Evolutionary conservation across 2,113 vertebrate species (phyloP).

Genomic region (Syngnathus scovelli): DNA sequence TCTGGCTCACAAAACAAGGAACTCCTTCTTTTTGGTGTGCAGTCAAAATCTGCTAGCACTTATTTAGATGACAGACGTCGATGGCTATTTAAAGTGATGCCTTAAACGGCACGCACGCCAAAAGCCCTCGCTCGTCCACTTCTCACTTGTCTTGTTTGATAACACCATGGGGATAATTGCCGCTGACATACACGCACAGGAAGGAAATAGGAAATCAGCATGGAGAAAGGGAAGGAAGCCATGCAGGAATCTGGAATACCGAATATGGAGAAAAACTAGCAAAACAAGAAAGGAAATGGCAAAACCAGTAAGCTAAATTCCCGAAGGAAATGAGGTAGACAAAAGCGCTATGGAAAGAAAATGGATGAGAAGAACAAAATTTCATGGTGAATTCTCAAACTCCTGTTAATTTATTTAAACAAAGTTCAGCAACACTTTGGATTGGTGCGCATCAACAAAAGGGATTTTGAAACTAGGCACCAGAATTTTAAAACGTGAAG

Average conservation of each 20-base stretch:
- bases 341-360: neutral
- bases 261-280: neutral
- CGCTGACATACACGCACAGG: conserved; percentile 1
- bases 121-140: conserved; percentile 19
- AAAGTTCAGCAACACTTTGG: too few species aligned
- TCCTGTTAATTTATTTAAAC: too few species aligned
- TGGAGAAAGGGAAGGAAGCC: neutral
- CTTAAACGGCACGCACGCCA: conserved; percentile 25
- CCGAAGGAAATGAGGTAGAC: neutral
- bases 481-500: too few species aligned
- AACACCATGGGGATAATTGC: conserved; percentile 25
- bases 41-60: conserved; percentile 25
- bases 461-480: too few species aligned
- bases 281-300: neutral
- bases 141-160: conserved; percentile 26
- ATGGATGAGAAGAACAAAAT: neutral
- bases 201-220: neutral
- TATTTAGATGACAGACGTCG: conserved; percentile 32
- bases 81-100: conserved; percentile 34
- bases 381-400: too few species aligned
- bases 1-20: conserved; percentile 23
- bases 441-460: too few species aligned
- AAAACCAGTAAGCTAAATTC: neutral
- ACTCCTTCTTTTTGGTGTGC: conserved; percentile 31
- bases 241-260: neutral